Base-by-base conservation (phyloP, 2,113 vertebrate genomes). In the Chauna torquata region DNA sequence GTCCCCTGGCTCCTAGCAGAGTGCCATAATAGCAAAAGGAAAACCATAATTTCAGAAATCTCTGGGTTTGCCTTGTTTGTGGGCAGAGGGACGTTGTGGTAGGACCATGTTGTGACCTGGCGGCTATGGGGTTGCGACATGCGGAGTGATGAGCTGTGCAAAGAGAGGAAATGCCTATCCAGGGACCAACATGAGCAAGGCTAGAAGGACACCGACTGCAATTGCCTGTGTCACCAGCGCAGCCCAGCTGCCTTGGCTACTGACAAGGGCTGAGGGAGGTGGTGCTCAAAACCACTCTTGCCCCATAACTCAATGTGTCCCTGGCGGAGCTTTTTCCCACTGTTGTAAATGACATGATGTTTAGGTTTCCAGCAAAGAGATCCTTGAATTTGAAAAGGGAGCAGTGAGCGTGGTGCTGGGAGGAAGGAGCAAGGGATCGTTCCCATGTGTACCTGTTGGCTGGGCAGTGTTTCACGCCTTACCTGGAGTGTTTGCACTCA, bases 51-150 rank as follows among this genome's bases (percentile, higher is more conserved):
- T 68, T 75, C 11, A 11, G 44, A 55, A 55, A 38, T 68, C 4
- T n/a, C 28, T 13, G 28, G 18, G 34, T 57, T 80, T 71, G 57
- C 22, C 17, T 3, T 45, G 44, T 71, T 38, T 34, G 61, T 23
- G 24, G 36, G 50, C 36, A 49, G 54, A 86, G 28, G 13, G 27
- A 20, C 11, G 17, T 42, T 42, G 62, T 42, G 17, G 11, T 42
- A 40, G 62, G 62, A 24, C 16, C 25, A 4, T 3, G 1, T 28
- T 23, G 5, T 2, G 7, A 7, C 28, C 23, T 57, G 10, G 0
- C 12, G 45, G 34, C 30, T 1, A 0, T 32, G 52, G 79, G 55
- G 71, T 28, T 40, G 55, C 3, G 2, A 24, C 25, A n/a, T 3
- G 4, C 50, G 42, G 64, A 57, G 74, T 50, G n/a, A 40, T n/a